These are phyloP conservation scores for Falco rusticolus DNA, from an alignment of 2,797 vertebrate genomes.

Conservation along the genomic window DNA sequence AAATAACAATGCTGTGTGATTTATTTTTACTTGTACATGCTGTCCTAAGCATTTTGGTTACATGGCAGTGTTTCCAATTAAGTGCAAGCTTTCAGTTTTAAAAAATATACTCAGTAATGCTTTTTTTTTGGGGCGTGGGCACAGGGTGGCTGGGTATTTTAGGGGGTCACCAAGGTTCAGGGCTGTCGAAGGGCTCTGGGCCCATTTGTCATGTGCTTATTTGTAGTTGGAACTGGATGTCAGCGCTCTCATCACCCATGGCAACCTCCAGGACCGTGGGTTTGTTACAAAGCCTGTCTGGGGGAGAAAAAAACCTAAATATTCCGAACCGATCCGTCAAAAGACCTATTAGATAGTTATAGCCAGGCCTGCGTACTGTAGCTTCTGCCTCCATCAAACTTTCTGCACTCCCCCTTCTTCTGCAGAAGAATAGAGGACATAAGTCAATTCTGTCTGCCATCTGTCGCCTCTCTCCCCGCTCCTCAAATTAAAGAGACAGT, in stretches of 20 bases:
- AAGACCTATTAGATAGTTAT: constrained; percentile 82
- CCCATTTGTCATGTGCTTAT: constrained; percentile 90
- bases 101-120: constrained; percentile 67
- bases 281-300: constrained; percentile 77
- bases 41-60: constrained; percentile 76
- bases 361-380: constrained; percentile 69
- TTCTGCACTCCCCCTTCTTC: constrained; percentile 82
- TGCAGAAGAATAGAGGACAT: constrained; percentile 86
- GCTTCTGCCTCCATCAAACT: constrained; percentile 83
- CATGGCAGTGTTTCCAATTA: constrained; percentile 77
- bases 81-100: constrained; percentile 68
- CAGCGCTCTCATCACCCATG: constrained; percentile 83
- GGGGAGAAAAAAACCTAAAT: constrained; percentile 47
- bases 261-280: constrained; percentile 80
- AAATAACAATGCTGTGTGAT: constrained; percentile 78
- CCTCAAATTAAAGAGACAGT: constrained; percentile 83
- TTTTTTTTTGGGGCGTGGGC: not conserved
- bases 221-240: constrained; percentile 84
- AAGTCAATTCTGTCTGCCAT: constrained; percentile 91
- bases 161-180: constrained; percentile 85
- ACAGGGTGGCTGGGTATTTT: constrained; percentile 72
- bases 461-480: constrained; percentile 83
- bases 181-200: constrained; percentile 83
- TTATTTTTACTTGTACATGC: constrained; percentile 77
- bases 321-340: constrained; percentile 72